These are phyloP conservation scores for Casuarius casuarius DNA, from an alignment of 2,113 vertebrate species.

Conservation along the genomic window DNA sequence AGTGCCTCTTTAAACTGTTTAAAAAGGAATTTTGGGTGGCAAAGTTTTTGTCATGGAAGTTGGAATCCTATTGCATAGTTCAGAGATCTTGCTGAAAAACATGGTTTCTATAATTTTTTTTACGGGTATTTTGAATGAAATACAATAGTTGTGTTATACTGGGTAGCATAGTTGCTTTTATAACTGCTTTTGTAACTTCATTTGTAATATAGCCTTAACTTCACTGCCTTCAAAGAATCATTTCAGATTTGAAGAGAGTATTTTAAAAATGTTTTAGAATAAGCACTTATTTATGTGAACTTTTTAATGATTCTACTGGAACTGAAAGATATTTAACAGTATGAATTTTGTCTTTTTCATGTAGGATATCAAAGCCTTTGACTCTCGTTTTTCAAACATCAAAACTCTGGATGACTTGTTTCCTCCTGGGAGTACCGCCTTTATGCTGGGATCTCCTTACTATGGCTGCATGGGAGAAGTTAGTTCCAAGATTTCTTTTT, in stretches of 20 bases:
- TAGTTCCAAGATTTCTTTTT: conserved; percentile 39
- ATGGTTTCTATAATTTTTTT: not conserved
- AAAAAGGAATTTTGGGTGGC: not conserved
- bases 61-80: not conserved
- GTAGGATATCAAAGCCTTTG: conserved; percentile 92
- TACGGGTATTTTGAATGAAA: not conserved
- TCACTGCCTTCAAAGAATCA: not conserved
- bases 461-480: conserved; percentile 97
- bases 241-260: not conserved
- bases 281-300: not conserved
- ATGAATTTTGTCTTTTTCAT: conserved; percentile 37
- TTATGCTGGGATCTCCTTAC: conserved; percentile 96
- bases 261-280: not conserved
- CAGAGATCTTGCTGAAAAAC: not conserved
- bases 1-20: not conserved
- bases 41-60: not conserved
- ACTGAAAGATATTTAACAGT: not conserved
- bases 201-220: not conserved
- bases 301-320: not conserved
- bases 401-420: conserved; percentile 93
- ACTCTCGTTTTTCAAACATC: conserved; percentile 84
- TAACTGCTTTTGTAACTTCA: not conserved
- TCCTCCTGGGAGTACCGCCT: conserved; percentile 85
- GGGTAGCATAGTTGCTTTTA: not conserved
- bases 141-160: not conserved